Evolutionary conservation across 2,797 vertebrate species (phyloP).

Genomic region (Psittacula echo): DNA sequence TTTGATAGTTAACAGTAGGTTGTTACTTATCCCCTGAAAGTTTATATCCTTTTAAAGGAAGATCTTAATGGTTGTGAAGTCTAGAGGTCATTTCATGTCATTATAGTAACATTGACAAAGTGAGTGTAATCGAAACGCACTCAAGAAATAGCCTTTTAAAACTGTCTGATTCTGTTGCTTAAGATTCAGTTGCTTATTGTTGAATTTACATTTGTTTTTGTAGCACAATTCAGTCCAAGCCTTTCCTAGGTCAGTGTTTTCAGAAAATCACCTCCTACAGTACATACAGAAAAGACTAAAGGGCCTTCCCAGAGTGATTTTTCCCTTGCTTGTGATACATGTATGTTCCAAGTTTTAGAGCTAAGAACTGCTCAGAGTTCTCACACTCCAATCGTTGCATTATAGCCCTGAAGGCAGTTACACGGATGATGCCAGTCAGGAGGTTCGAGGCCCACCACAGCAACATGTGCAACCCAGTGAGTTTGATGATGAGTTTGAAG

Average conservation of each 20-base stretch:
- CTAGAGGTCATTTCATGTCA: background rate
- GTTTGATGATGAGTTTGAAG: constrained; percentile 97
- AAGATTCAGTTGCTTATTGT: background rate
- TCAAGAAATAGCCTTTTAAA: background rate
- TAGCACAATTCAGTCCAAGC: background rate
- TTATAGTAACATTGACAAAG: background rate
- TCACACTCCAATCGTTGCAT: background rate
- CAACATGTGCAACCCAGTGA: constrained; percentile 85
- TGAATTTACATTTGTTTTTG: background rate
- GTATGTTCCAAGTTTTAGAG: background rate
- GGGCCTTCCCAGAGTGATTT: background rate
- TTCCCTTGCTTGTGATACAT: background rate
- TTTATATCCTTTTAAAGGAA: background rate
- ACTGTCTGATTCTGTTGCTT: rapidly evolving
- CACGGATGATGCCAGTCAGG: constrained; percentile 93
- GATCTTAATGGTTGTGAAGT: background rate
- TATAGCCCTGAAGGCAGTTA: constrained; percentile 96
- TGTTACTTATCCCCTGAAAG: background rate
- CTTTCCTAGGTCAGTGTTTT: background rate
- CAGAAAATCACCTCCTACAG: background rate
- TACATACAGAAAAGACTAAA: background rate
- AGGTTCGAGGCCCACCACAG: constrained; percentile 87
- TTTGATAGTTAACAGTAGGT: background rate
- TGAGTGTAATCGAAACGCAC: background rate
- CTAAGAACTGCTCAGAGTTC: background rate